Percentiles rank a stretch among this genome's conserved stretches.
These are phyloP conservation scores for Julus scandinavius DNA, from an alignment of 2,888 invertebrate species.

Conservation along the genomic window DNA sequence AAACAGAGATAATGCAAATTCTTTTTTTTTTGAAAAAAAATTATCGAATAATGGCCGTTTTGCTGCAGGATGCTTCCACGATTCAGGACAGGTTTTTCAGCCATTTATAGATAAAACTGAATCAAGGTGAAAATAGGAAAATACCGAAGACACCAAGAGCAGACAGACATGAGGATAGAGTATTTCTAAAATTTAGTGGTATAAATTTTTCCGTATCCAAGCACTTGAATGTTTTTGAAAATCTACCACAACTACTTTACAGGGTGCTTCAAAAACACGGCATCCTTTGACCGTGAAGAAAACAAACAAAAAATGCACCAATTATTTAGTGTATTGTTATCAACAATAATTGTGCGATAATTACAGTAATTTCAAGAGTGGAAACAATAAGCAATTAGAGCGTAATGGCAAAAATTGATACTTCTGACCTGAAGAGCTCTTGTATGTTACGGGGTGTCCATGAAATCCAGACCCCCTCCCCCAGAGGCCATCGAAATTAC, in stretches of 20 bases:
- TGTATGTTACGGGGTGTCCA: neutral
- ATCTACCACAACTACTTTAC: neutral
- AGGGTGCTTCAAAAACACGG: neutral
- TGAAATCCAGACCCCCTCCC: neutral
- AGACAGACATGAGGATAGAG: neutral
- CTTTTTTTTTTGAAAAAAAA: neutral
- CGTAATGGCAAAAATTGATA: slow-evolving; percentile 15
- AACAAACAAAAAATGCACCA: neutral
- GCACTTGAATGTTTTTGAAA: neutral
- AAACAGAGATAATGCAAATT: neutral
- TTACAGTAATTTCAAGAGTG: neutral
- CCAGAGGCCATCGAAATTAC: neutral
- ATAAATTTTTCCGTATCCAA: neutral
- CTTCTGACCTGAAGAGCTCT: neutral
- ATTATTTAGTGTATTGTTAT: neutral
- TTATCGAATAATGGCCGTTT: slow-evolving; percentile 33
- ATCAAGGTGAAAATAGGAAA: slow-evolving; percentile 10
- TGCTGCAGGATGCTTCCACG: slow-evolving; percentile 6
- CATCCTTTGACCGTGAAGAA: neutral
- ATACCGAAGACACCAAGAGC: neutral
- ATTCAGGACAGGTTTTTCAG: slow-evolving; percentile 3
- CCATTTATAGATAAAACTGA: neutral
- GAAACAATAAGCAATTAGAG: slow-evolving; percentile 28
- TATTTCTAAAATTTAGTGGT: neutral
- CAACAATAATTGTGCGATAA: neutral